These are phyloP conservation scores for Ianthella basta DNA, from an alignment of 37 sponge, comb jelly and placozoan genomes.

Conservation along the genomic window DNA sequence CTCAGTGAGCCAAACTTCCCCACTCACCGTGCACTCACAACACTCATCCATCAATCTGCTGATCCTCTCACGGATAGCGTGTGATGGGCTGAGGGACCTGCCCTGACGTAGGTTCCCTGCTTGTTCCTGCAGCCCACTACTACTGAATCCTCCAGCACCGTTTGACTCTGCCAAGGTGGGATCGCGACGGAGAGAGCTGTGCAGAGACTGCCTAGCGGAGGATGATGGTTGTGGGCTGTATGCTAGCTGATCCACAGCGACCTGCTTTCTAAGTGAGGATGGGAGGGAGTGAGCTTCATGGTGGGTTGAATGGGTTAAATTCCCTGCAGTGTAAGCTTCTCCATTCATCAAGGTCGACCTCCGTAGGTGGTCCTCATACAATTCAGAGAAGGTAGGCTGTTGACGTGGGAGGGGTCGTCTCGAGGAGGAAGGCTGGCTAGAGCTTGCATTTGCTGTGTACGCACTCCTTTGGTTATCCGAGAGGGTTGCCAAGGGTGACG, in stretches of 20 bases:
- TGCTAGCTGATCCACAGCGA: neutral
- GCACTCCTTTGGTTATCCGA: no score
- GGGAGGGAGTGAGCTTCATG: neutral
- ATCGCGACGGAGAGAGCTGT: neutral
- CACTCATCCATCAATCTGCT: conserved; percentile 50
- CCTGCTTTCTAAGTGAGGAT: neutral
- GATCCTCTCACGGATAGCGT: conserved; percentile 46
- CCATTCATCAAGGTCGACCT: no score
- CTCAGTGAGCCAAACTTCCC: no score
- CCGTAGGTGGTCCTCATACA: conserved; percentile 13
- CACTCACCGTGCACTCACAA: conserved; percentile 52
- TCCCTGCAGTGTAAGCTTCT: no score
- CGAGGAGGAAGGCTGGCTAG: no score
- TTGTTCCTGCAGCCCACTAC: neutral
- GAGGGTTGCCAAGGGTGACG: no score
- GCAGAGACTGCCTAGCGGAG: neutral
- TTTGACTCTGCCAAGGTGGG: neutral
- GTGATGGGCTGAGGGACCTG: conserved; percentile 31
- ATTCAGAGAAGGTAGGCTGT: conserved; percentile 17
- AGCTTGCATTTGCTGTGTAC: no score
- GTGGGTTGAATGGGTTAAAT: no score
- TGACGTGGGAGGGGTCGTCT: no score
- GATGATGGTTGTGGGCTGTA: neutral
- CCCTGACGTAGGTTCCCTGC: conserved; percentile 43
- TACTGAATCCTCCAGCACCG: neutral